Base-by-base conservation (phyloP, 2,797 vertebrate genomes). In the Anas acuta region DNA sequence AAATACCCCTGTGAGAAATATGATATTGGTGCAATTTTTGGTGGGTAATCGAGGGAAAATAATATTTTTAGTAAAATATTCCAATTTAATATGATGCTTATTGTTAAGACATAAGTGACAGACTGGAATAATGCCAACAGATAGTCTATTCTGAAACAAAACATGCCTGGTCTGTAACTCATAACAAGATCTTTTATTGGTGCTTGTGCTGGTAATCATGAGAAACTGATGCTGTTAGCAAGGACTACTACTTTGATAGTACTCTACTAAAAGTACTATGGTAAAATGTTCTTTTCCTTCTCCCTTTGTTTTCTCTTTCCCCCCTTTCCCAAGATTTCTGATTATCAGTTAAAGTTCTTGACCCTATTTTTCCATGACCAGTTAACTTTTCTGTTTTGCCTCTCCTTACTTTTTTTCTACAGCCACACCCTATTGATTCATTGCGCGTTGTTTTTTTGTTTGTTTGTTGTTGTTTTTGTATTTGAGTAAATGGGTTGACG, bases 61-160 rank as follows among this genome's bases (percentile, higher is more conserved):
- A 67, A 39, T 64, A 5, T 32, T 56, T 13, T 86, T 58, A 25
- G 13, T 66, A 45, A 78, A 41, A 37, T 58, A 66, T 20, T 62
- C 35, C 2, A 1, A 6, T 35, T 87, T 70, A 69, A 65, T 6
- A 2, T 18, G 11, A 72, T 70, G 9, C 3, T 83, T 65, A 30
- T 33, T 2, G 7, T n/a, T 57, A 39, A 67, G 21, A 39, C 0
- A 0, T 28, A 85, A 57, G 28, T 32, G 45, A 26, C 37, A 58
- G 58, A 33, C 26, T 45, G 45, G 65, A 83, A n/a, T 35, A 65
- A 22, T 54, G 30, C n/a, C 45, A 85, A 22, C 7, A 61, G 11
- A 25, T 39, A 51, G 32, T 19, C 32, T 57, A 6, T 19, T 75
- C 30, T 69, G 45, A 77, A 43, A 53, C 18, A 84, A 65, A 77